Evolutionary conservation across 2,797 vertebrate genomes (phyloP), one percentile per base, ranked within the genome.

Genomic region (Acrocephalus scirpaceus): DNA sequence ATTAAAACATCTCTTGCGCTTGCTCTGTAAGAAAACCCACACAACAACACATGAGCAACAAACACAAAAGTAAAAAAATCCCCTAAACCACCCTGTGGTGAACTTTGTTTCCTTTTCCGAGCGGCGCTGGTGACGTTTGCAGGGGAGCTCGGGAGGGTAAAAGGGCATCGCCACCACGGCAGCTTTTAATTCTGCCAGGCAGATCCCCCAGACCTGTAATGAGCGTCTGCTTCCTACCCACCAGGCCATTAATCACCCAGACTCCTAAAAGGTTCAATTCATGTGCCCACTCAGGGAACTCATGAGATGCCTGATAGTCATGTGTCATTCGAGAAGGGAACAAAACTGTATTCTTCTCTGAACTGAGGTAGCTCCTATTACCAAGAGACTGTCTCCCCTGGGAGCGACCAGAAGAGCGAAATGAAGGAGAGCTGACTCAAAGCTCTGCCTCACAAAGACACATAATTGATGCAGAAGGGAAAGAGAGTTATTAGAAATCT

Each of bases 291-390:
- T 96, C 80, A n/a, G 88, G 86, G 90, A 92, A 71, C 90, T 91
- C 96, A 88, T 56, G 89, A 96, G 89, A 94, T 79, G 95, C 66
- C 93, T 95, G 93, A 96, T 91, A 94, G 93, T 95, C 96, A 90
- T 85, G 93, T 93, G 95, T 94, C 95, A 96, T 73, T 86, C 11
- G 64, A 96, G 95, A 91, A 88, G 85, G 70, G 94, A 93, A 94
- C 79, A 96, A 83, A 84, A 90, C 80, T 20, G 56, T 91, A 94
- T 93, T 93, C 94, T 95, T 92, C 74, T 91, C 92, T 78, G 71
- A 95, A 82, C 86, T 73, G 91, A 88, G 79, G 90, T 51, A 95
- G 90, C 90, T 96, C 90, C 93, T 86, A 93, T 88, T 95, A 93
- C 91, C 94, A 90, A 87, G 95, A 92, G 93, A 90, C 57, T 34